Conservation (phyloP, 2,797 vertebrate species). For the Brachymystax lenok region DNA sequence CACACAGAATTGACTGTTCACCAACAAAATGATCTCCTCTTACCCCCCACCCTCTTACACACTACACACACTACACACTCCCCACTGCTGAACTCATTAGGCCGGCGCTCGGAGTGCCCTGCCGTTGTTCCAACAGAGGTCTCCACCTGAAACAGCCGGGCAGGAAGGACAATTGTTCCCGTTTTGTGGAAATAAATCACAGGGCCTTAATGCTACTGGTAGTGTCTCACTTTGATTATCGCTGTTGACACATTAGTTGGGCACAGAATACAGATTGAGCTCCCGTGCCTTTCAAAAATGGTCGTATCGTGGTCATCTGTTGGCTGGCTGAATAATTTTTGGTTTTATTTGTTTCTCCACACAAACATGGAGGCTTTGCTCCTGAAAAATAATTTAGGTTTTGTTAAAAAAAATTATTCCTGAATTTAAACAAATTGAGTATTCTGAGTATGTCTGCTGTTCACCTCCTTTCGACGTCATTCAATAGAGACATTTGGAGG, state of each 20-base stretch:
- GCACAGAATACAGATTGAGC: conserved; percentile 54
- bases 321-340: conserved; percentile 24
- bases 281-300: conserved; percentile 23
- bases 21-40: conserved; percentile 32
- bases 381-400: background rate
- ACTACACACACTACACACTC: conserved; percentile 13
- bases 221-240: conserved; percentile 60
- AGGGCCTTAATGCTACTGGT: conserved; percentile 50
- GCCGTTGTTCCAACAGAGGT: conserved; percentile 49
- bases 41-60: background rate
- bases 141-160: conserved; percentile 44
- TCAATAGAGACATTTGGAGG: background rate
- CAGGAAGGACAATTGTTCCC: conserved; percentile 64
- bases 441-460: background rate
- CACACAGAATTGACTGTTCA: conserved; percentile 26
- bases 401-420: background rate
- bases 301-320: conserved; percentile 21
- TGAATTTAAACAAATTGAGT: background rate
- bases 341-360: conserved; percentile 7
- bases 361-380: background rate
- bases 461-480: background rate
- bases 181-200: conserved; percentile 66
- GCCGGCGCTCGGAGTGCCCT: conserved; percentile 33
- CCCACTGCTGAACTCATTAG: conserved; percentile 46
- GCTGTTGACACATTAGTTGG: conserved; percentile 53